These are phyloP conservation scores for Nycticebus coucang DNA, from an alignment of 2,113 vertebrate genomes.

Conservation along the genomic window DNA sequence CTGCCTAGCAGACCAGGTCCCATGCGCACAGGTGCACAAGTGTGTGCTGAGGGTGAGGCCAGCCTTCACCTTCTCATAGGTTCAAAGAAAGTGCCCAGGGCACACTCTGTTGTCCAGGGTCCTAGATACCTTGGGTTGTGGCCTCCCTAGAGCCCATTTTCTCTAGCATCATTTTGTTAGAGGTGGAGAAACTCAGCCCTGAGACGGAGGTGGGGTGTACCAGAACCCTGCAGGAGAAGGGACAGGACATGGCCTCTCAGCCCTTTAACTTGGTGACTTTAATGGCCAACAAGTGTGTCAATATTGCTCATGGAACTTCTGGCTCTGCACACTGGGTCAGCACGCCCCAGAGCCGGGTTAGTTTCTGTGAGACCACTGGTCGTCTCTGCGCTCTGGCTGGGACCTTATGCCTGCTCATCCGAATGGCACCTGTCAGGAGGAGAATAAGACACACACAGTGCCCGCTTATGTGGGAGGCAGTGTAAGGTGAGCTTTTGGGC, in stretches of 20 bases:
- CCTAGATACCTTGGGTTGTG: neutral
- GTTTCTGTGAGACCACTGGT: neutral
- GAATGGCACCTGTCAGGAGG: neutral
- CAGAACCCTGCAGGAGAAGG: neutral
- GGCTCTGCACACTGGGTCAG: slow-evolving; percentile 71
- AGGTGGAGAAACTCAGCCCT: neutral
- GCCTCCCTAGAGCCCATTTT: neutral
- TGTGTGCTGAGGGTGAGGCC: neutral
- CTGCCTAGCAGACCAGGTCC: neutral
- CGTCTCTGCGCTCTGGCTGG: neutral
- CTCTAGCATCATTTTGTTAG: neutral
- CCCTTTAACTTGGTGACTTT: slow-evolving; percentile 66
- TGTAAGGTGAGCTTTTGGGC: neutral
- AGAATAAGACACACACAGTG: neutral
- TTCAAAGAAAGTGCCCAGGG: neutral
- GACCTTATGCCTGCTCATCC: neutral
- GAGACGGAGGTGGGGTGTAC: neutral
- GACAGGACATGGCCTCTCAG: neutral
- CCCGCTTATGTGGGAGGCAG: neutral
- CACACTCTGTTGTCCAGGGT: neutral
- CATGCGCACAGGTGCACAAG: neutral
- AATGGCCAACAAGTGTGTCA: slow-evolving; percentile 83
- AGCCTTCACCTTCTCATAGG: neutral
- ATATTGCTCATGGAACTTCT: slow-evolving; percentile 81
- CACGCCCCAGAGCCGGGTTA: neutral